A percentile compares a stretch with the other conserved stretches of the same genome.
These are phyloP conservation scores for Cassiopea xamachana DNA, from an alignment of 30 jellyfish, hydroid and myxozoan genomes.

Conservation along the genomic window DNA sequence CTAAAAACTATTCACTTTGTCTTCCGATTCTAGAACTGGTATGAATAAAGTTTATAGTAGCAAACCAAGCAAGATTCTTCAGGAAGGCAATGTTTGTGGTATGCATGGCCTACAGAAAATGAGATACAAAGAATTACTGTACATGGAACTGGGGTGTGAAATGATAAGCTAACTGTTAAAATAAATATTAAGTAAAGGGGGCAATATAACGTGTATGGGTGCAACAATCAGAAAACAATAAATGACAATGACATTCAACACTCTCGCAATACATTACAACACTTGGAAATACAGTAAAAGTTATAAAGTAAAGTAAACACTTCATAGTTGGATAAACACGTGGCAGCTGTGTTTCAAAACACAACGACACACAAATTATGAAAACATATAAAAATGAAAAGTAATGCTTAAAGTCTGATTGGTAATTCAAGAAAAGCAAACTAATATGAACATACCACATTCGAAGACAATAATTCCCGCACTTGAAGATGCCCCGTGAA, in stretches of 20 bases:
- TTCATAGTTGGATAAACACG: neutral
- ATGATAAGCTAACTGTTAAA: neutral
- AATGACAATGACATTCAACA: neutral
- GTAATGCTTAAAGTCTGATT: neutral
- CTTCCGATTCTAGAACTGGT: too few relatives aligned
- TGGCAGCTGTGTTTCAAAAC: too few relatives aligned
- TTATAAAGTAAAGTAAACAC: neutral
- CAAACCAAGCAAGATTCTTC: slow-evolving; percentile 89
- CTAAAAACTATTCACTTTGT: too few relatives aligned
- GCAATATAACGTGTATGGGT: slow-evolving; percentile 32
- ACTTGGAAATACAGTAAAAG: neutral
- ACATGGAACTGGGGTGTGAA: neutral
- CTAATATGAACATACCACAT: slow-evolving; percentile 78
- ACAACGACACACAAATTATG: too few relatives aligned
- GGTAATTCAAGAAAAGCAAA: neutral
- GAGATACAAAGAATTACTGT: neutral
- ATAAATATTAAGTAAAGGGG: slow-evolving; percentile 12
- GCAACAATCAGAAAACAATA: slow-evolving; percentile 1
- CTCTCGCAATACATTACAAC: neutral
- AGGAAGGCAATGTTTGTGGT: slow-evolving; percentile 84
- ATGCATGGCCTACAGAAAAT: slow-evolving; percentile 76
- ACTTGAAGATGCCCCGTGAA: slow-evolving; percentile 80
- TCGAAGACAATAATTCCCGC: slow-evolving; percentile 88
- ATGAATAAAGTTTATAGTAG: slow-evolving; percentile 29
- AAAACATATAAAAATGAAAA: too few relatives aligned